Evolutionary conservation across 2,113 vertebrate species (phyloP).

Genomic region (Protomyctophum bolini): DNA sequence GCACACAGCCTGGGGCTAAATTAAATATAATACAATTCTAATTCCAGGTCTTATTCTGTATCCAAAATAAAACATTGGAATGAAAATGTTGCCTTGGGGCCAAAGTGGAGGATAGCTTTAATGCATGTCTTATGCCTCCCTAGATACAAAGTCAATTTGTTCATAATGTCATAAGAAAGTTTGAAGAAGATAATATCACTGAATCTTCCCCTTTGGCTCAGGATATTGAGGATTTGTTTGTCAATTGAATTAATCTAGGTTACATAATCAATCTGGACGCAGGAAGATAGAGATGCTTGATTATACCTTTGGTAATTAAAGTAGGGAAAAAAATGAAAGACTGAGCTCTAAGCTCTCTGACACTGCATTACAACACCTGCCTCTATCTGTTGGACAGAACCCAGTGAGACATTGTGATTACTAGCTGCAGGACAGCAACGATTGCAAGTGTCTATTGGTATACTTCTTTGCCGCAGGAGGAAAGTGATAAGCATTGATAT

Average conservation of each 20-base stretch:
- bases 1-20: not conserved
- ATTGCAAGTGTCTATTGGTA: not conserved
- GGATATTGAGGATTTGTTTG: conserved; percentile 38
- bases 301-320: conserved; percentile 41
- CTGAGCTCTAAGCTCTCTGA: conserved; percentile 8
- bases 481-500: conserved; percentile 3
- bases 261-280: conserved; percentile 48
- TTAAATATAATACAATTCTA: not conserved
- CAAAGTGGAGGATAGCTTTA: not conserved
- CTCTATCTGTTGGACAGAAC: conserved; percentile 1
- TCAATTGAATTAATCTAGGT: conserved; percentile 33
- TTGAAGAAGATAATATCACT: conserved; percentile 5
- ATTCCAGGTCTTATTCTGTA: not conserved
- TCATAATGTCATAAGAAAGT: conserved; percentile 26
- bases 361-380: conserved; percentile 13
- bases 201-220: conserved; percentile 6
- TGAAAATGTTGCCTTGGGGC: not conserved
- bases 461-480: not conserved
- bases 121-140: conserved; percentile 13
- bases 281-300: conserved; percentile 22
- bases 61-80: conserved; percentile 14
- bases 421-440: not conserved
- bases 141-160: conserved; percentile 12
- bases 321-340: conserved; percentile 34
- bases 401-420: conserved; percentile 8